Base-by-base conservation (phyloP, 2,113 vertebrate species). In the Deroptyus accipitrinus region DNA sequence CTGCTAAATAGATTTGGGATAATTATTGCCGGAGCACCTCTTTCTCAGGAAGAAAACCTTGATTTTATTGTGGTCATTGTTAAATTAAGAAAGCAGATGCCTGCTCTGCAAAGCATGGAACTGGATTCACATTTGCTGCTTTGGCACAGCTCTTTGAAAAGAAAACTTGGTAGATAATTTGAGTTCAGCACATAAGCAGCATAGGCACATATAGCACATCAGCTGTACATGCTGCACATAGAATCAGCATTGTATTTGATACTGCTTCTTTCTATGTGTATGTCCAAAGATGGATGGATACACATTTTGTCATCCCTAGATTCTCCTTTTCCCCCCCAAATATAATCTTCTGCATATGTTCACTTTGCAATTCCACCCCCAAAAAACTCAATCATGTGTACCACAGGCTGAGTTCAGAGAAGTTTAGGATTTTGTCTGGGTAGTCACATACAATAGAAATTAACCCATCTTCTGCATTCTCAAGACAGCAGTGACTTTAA, bases 1-100 rank as follows among this genome's bases (percentile, higher is more conserved):
- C 88, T 94, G 79, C 77, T 96, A 88, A 92, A 92, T 88, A 96
- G 87, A 97, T 95, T 95, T 92, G 41, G 57, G 33, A 69, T 75
- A 94, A 84, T 95, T 91, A 83, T 83, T 83, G 51, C 88, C 88
- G 86, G 59, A 74, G 33, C 28, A 94, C 67, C 37, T 91, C 69
- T 76, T 93, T 96, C 70, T 83, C 89, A 92, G 89, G 86, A 92
- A 92, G 93, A 91, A 85, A 90, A 70, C 28, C 54, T 77, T 91
- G 84, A 66, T 76, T 94, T 94, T 92, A 61, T 86, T 90, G 67
- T 24, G 42, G 70, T 75, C 51, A 68, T 57, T 67, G 55, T 91
- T 95, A 87, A 94, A 92, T 91, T 91, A 94, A 73, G 68, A 95
- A 94, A 88, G 93, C 66, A 88, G 92, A 82, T 55, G 81, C 18